Evolutionary conservation across 2,113 vertebrate species (phyloP), one percentile per base, ranked within the genome.

Genomic region (Nymphicus hollandicus): DNA sequence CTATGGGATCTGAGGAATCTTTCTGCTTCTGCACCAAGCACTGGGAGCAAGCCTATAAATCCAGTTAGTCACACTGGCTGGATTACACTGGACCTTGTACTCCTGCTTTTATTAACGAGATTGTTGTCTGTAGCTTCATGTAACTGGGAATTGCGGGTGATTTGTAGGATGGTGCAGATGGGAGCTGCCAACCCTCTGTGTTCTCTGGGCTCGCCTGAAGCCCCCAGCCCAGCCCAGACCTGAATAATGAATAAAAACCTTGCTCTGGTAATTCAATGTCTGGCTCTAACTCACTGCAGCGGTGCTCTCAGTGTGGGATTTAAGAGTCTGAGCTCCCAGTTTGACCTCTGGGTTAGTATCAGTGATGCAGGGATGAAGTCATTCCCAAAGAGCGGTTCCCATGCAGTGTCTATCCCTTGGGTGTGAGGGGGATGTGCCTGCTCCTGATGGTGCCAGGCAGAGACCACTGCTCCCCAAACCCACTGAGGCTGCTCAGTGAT

Each of bases 121-220:
- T 93, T 93, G 95, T 95, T 97, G 96, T 81, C 93, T 72, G 77
- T 88, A 77, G 85, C 95, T 95, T 96, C 95, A 94, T 81, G 27
- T 93, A 96, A 93, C 92, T 33, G 90, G 81, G 93, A 94, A 74
- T 78, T 82, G 64, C 11, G 58, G 71, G 68, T 73, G 91, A 86
- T 83, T 83, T 10, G 68, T 70, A 24, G 68, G 50, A 35, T 43
- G 70, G 94, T 64, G 25, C 90, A 71, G 92, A 92, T 66, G 71
- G 69, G 92, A 88, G 77, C 61, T 91, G 82, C 87, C 96, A 93
- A 22, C 91, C 43, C 64, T 53, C 65, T 70, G 2, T 58, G 58
- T 49, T 63, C 82, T 55, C 71, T 18, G 50, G 22, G 88, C 79
- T 74, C 0, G 0, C 14, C 17, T 50, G 43, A 94, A 37, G 56